These are phyloP conservation scores for Istiophorus platypterus DNA, from an alignment of 2,113 vertebrate genomes.

Conservation along the genomic window DNA sequence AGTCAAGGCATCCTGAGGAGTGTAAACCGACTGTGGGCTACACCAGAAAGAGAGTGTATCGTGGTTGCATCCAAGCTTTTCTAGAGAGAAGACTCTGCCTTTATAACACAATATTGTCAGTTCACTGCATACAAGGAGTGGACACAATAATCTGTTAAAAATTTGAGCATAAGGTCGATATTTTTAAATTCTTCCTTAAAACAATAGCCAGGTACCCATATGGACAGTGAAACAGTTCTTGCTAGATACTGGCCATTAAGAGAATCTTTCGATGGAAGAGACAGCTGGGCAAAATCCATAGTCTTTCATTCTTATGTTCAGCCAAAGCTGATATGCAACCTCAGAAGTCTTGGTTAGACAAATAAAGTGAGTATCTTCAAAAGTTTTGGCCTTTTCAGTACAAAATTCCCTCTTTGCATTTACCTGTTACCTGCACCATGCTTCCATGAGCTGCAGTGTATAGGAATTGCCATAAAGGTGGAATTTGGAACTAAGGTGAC, in stretches of 20 bases:
- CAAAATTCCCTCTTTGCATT: neutral
- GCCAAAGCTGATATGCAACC: neutral
- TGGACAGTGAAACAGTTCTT: neutral
- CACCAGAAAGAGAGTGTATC: conserved; percentile 7
- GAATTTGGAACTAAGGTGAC: neutral
- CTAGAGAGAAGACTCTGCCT: neutral
- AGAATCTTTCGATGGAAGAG: neutral
- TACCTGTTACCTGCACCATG: neutral
- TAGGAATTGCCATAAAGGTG: neutral
- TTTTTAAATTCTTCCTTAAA: neutral
- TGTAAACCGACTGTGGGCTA: conserved; percentile 2
- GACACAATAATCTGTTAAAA: neutral
- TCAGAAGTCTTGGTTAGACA: neutral
- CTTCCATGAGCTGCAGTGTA: neutral
- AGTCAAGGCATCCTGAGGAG: conserved; percentile 16
- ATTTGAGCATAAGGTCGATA: neutral
- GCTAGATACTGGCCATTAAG: neutral
- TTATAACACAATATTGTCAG: neutral
- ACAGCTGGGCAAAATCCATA: neutral
- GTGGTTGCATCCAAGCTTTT: neutral
- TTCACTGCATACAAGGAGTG: neutral
- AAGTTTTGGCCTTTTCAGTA: neutral
- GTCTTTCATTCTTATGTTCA: neutral
- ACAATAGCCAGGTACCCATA: neutral
- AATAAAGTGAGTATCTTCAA: neutral